Conservation (phyloP, 2,888 invertebrate genomes). For the Leptinotarsa rubiginosa region DNA sequence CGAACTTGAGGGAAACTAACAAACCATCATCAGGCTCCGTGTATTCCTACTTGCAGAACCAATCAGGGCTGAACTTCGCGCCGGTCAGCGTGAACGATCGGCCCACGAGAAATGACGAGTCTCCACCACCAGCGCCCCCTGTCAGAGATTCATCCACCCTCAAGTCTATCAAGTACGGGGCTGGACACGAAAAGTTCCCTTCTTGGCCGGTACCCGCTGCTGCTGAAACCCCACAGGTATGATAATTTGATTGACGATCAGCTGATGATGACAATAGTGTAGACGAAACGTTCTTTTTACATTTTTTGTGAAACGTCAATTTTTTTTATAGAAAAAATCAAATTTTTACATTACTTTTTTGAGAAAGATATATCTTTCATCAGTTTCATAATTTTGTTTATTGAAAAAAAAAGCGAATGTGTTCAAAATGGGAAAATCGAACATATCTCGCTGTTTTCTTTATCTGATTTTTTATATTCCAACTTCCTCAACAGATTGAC, state of each 20-base stretch:
- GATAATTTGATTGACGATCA: background rate
- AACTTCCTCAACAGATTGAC: no score
- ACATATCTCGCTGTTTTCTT: no score
- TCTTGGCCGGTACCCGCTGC: constrained; percentile 79
- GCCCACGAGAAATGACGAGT: constrained; percentile 66
- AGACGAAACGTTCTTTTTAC: background rate
- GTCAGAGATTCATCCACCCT: constrained; percentile 77
- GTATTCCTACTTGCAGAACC: constrained; percentile 60
- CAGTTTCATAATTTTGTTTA: no score
- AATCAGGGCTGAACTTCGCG: constrained; percentile 57
- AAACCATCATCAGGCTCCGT: constrained; percentile 51
- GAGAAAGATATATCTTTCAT: no score
- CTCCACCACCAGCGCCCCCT: constrained; percentile 72
- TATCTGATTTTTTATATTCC: no score
- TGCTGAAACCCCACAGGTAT: constrained; percentile 67
- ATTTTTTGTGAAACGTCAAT: no score
- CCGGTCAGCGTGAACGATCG: constrained; percentile 37
- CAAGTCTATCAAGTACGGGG: constrained; percentile 75
- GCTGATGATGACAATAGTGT: background rate
- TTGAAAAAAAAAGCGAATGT: no score
- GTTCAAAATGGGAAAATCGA: no score
- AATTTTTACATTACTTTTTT: no score
- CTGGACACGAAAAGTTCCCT: constrained; percentile 80
- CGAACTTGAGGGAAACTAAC: constrained; percentile 60
- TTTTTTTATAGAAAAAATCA: no score